Evolutionary conservation across 2,113 vertebrate genomes (phyloP).

Genomic region (Scomber japonicus): DNA sequence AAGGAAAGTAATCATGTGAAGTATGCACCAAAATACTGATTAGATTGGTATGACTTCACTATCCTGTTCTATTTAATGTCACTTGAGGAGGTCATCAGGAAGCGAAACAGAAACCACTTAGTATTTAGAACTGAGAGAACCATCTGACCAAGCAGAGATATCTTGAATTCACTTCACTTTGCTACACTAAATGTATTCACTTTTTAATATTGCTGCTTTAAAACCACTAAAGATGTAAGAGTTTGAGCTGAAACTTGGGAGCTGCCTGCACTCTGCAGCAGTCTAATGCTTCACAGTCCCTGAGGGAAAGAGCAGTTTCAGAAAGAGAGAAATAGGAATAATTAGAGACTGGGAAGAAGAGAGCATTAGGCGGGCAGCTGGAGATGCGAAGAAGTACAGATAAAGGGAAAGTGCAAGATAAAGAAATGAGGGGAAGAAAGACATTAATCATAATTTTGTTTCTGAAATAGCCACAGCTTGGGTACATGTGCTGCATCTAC

Average conservation of each 20-base stretch:
- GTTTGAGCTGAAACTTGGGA: constrained; percentile 1
- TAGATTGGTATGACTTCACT: not conserved
- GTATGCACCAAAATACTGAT: too few relatives aligned
- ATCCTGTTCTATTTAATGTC: not conserved
- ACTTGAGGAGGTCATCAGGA: not conserved
- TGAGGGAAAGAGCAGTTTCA: not conserved
- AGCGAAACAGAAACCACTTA: not conserved
- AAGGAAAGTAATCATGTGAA: too few relatives aligned
- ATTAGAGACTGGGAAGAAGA: not conserved
- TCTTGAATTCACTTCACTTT: constrained; percentile 23
- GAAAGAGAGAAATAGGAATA: constrained; percentile 25
- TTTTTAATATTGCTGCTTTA: constrained; percentile 18
- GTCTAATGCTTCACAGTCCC: constrained; percentile 27
- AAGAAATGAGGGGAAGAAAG: not conserved
- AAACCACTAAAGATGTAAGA: constrained; percentile 37
- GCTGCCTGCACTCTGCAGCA: constrained; percentile 20
- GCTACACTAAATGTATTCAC: constrained; percentile 23
- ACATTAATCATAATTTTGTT: not conserved
- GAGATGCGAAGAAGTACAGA: not conserved
- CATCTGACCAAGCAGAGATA: not conserved
- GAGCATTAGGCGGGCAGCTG: not conserved
- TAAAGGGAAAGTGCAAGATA: not conserved
- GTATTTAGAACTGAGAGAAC: not conserved
- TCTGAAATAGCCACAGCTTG: not conserved
- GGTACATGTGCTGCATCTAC: not conserved